Base-by-base conservation (phyloP, 2,113 vertebrate species). In the Pungitius pungitius region DNA sequence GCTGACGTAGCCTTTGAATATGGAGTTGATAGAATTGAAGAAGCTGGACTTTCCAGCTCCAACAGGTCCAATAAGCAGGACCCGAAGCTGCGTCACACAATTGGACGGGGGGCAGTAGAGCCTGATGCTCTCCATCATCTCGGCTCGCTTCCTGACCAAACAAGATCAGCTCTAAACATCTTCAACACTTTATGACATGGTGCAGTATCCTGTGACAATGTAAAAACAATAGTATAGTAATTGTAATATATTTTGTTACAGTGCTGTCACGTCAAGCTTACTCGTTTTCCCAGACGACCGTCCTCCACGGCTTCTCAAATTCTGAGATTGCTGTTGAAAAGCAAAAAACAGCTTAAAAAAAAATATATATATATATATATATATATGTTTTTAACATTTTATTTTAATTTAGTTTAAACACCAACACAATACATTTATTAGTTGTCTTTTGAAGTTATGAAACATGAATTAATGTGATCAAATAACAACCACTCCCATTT, bases 241-340 rank as follows among this genome's bases (percentile, higher is more conserved):
- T n/a, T n/a, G 20, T 27, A 18, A 20, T 4, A 55, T n/a, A n/a
- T n/a, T n/a, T n/a, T n/a, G n/a, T 18, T 30, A 42, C 20, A n/a
- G 20, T 26, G 4, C n/a, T 35, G 27, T 11, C 3, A 17, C n/a
- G n/a, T n/a, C n/a, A n/a, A n/a, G n/a, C 88, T 83, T 83, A 93
- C 92, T 73, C 55, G 45, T 68, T 35, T 39, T 80, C 60, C 92
- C 92, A 93, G 30, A 40, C 47, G 3, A 91, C 2, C 4, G 40
- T 70, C 72, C 91, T 90, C 92, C 92, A 93, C 0, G 92, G 91
- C 33, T 54, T 89, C 72, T 88, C 84, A 6, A 90, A 26, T 26
- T 87, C 79, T 33, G 30, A 15, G 17, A 18, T 55, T 6, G 37
- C 37, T 83, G 85, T 88, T 64, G 13, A 45, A 37, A 5, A 57